Evolutionary conservation across 2,888 invertebrate genomes (phyloP).

Genomic region (Eurytoma californica): DNA sequence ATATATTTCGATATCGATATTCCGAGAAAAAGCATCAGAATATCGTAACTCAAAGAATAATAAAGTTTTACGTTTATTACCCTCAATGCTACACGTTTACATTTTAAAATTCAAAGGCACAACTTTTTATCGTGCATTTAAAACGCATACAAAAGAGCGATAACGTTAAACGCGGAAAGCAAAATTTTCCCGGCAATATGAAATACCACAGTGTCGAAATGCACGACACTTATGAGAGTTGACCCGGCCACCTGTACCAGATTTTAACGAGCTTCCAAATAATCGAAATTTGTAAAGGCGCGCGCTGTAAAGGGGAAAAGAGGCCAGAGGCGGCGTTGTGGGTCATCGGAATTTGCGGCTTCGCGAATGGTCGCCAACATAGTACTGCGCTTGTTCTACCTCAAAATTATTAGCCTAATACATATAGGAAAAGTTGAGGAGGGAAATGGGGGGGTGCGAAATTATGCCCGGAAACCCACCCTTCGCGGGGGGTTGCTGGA

Average conservation of each 20-base stretch:
- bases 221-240: not conserved
- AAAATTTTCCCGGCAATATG: not conserved
- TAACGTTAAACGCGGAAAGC: not conserved
- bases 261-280: slow-evolving; percentile 12
- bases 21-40: too few relatives aligned
- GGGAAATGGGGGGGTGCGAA: not conserved
- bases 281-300: slow-evolving; percentile 16
- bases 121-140: too few relatives aligned
- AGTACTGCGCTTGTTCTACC: not conserved
- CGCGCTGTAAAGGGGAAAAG: too few relatives aligned
- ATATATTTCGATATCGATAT: too few relatives aligned
- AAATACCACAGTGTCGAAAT: not conserved
- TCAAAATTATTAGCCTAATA: slow-evolving; percentile 13
- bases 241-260: not conserved
- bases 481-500: not conserved
- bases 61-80: too few relatives aligned
- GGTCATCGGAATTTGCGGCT: slow-evolving; percentile 35
- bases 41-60: too few relatives aligned
- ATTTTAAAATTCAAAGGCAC: too few relatives aligned
- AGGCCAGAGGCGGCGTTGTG: not conserved
- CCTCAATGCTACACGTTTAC: too few relatives aligned
- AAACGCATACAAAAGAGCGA: not conserved
- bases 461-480: not conserved
- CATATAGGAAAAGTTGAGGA: slow-evolving; percentile 17
- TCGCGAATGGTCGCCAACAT: not conserved